Conservation (phyloP, 2,797 vertebrate genomes). For the Aeoliscus strigatus region DNA sequence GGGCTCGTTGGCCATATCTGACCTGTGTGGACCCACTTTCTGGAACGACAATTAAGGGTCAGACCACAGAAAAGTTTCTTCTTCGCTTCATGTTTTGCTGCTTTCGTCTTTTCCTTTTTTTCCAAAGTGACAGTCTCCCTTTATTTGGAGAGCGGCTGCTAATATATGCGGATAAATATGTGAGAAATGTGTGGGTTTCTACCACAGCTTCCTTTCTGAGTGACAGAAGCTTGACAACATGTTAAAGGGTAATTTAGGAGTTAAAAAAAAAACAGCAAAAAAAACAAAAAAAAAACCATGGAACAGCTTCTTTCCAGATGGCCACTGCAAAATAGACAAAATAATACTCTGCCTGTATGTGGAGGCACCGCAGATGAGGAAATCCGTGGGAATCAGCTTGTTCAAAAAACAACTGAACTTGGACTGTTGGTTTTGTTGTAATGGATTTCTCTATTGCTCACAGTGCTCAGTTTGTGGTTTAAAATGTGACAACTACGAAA, state of each 20-base stretch:
- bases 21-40: constrained; percentile 33
- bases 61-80: too few species aligned
- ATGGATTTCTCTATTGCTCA: constrained; percentile 34
- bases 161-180: constrained; percentile 52
- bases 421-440: too few species aligned
- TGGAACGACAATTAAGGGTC: constrained; percentile 16
- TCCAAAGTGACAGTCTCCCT: too few species aligned
- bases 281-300: too few species aligned
- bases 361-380: constrained; percentile 22
- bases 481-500: constrained; percentile 54
- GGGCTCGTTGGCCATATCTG: constrained; percentile 50
- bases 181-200: constrained; percentile 60
- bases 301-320: constrained; percentile 60
- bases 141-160: constrained; percentile 48
- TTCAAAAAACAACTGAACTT: constrained; percentile 29
- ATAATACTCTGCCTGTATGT: constrained; percentile 30
- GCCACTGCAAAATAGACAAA: constrained; percentile 39
- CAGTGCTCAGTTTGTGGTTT: constrained; percentile 37
- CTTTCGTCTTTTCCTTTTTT: constrained; percentile 25
- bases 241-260: constrained; percentile 53
- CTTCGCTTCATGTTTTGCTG: too few species aligned
- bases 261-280: constrained; percentile 38
- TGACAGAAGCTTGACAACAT: constrained; percentile 60
- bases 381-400: too few species aligned
- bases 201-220: constrained; percentile 48